Conservation (phyloP, 2,888 invertebrate species). For the Tigriopus californicus region DNA sequence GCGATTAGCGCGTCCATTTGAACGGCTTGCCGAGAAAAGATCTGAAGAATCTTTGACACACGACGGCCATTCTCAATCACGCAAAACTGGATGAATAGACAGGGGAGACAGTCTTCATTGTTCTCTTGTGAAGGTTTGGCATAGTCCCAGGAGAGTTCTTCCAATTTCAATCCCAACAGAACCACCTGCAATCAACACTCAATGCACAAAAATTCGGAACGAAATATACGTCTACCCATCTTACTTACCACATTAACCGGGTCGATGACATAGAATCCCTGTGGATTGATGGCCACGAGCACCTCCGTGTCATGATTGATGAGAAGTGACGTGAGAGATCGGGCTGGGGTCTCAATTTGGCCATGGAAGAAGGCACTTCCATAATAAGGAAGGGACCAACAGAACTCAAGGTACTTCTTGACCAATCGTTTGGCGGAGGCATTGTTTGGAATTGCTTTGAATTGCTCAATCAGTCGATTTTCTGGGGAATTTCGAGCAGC, state of each 20-base stretch:
- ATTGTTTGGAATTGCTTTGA: constrained; percentile 54
- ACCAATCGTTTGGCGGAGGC: constrained; percentile 63
- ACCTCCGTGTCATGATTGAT: constrained; percentile 74
- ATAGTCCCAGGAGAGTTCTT: constrained; percentile 81
- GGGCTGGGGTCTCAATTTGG: constrained; percentile 76
- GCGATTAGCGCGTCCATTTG: constrained; percentile 74
- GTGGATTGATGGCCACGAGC: constrained; percentile 64
- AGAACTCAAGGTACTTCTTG: constrained; percentile 72
- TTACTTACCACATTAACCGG: constrained; percentile 61
- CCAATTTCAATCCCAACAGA: constrained; percentile 61
- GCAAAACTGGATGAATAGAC: constrained; percentile 75
- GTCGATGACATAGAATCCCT: constrained; percentile 67
- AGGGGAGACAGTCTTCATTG: constrained; percentile 62
- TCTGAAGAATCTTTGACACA: constrained; percentile 56
- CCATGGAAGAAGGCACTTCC: constrained; percentile 88
- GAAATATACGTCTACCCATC: too few species aligned
- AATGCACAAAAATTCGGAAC: constrained; percentile 1
- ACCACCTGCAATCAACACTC: constrained; percentile 41
- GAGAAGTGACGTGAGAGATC: constrained; percentile 52
- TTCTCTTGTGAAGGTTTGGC: constrained; percentile 67
- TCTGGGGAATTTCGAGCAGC: constrained; percentile 60
- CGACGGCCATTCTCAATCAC: constrained; percentile 53
- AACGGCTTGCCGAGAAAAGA: constrained; percentile 43
- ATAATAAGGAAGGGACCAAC: constrained; percentile 73
- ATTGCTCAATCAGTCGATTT: constrained; percentile 63